Base-by-base conservation (phyloP, 2,888 invertebrate species). In the Asteroscopus sphinx region DNA sequence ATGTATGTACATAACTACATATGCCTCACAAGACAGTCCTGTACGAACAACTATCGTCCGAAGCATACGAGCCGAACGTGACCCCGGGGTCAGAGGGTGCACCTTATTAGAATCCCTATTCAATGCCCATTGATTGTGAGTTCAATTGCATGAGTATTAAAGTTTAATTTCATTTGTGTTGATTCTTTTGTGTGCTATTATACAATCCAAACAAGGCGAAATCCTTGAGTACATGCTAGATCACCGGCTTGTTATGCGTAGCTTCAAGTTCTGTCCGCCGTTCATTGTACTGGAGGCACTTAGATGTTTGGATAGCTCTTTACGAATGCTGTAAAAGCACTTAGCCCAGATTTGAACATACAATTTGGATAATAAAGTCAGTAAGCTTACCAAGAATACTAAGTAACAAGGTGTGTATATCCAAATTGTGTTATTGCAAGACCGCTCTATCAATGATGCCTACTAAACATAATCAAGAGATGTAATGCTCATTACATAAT, bases 71-170 rank as follows among this genome's bases (percentile, higher is more conserved):
- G 74, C 75, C 70, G 68, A 77, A 75, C 61, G 48, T 85, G 84
- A 86, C 83, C 86, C 76, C 68, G 60, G 73, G 87, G 86, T 86
- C 85, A 85, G 55, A 64, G 63, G 78, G 69, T 82, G 73, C 78
- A 76, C 81, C 84, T 82, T 81, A 69, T 73, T 77, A 74, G 67
- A 76, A 69, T 68, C 72, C 53, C 66, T 69, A 63, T 74, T 65
- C 59, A 68, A 69, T 61, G 51, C 28, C 26, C 26, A 52, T 67
- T 59, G 45, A 56, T 67, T 60, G 57, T 66, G 41, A 61, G 46
- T 64, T 67, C 57, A 68, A 79, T 57, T 33, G 15, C 35, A 45
- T 53, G 46, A 48, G 55, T 46, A 37, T 67, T 80, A 76, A 75
- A 72, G 77, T 55, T 70, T 58, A 52, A 66, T 68, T 55, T 74